Base-by-base conservation (phyloP, 2,113 vertebrate genomes). In the Crocuta crocuta region DNA sequence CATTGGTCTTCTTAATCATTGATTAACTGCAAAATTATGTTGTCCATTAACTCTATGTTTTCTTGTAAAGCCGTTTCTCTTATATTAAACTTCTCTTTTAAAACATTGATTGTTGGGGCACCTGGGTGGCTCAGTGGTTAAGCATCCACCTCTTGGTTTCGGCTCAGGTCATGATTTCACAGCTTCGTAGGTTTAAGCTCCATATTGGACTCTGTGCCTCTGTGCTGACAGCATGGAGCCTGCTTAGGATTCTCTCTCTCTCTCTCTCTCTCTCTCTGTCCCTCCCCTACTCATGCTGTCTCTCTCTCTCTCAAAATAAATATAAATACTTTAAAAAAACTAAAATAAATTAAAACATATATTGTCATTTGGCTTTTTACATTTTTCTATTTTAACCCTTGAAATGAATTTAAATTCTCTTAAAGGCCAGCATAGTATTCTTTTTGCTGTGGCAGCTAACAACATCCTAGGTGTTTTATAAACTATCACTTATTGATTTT, bases 361-460 rank as follows among this genome's bases (percentile, higher is more conserved):
- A 19, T 10, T 79, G 28, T 65, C 45, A 39, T 90, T 89, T 93
- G n/a, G 26, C 48, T 63, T 39, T 86, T 96, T 88, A n/a, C 9
- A 50, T 79, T 66, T 87, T 91, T 33, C 28, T 74, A 24, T 95
- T 97, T 66, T 95, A 50, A 11, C 65, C 50, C 19, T 81, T 81
- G 71, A 81, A 83, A 82, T 85, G 5, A 82, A 53, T 84, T 80
- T 93, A 91, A 95, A 95, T 73, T 73, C 92, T 17, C 35, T 94
- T 83, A 66, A 88, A 73, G 21, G 17, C 31, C 76, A 2, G 13
- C 23, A 76, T 58, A 35, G 4, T 61, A 39, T 83, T 95, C 43
- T 68, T 35, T 84, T 95, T 74, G 15, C n/a, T 35, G 1, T 58
- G 70, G 11, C 65, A 94, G 23, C 26, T 89, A 82, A 96, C 8